Evolutionary conservation across 2,113 vertebrate genomes (phyloP).

Genomic region (Pollachius pollachius): DNA sequence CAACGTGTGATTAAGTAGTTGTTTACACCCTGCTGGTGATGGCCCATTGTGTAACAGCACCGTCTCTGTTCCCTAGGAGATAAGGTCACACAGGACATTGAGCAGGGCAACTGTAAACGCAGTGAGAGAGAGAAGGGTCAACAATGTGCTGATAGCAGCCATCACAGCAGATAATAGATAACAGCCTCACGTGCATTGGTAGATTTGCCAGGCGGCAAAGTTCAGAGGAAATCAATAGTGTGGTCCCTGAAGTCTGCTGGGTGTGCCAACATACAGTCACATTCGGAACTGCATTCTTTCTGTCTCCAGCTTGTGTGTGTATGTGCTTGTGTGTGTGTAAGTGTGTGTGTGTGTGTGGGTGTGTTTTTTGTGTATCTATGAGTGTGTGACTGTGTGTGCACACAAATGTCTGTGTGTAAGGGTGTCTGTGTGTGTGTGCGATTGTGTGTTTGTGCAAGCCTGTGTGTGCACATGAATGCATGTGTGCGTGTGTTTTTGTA

Average conservation of each 20-base stretch:
- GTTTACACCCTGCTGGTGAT: slow-evolving; percentile 38
- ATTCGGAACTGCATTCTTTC: slow-evolving; percentile 32
- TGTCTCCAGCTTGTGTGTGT: slow-evolving; percentile 1
- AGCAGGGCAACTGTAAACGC: slow-evolving; percentile 1
- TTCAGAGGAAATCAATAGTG: slow-evolving; percentile 50
- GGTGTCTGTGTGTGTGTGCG: neutral
- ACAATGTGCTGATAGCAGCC: slow-evolving; percentile 34
- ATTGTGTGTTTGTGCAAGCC: too few relatives aligned
- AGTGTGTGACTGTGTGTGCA: neutral
- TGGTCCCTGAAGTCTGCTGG: slow-evolving; percentile 35
- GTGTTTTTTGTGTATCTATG: neutral
- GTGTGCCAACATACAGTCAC: slow-evolving; percentile 29
- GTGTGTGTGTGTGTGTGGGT: slow-evolving; percentile 8
- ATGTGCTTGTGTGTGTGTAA: neutral
- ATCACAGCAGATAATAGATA: slow-evolving; percentile 36
- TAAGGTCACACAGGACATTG: slow-evolving; percentile 14
- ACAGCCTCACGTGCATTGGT: slow-evolving; percentile 32
- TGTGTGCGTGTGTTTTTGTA: neutral
- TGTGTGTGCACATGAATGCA: neutral
- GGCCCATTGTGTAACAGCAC: slow-evolving; percentile 39
- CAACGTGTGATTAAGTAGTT: slow-evolving; percentile 28
- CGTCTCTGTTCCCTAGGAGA: slow-evolving; percentile 22
- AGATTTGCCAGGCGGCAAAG: slow-evolving; percentile 52
- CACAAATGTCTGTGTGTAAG: neutral
- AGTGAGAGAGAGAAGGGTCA: slow-evolving; percentile 9